These are phyloP conservation scores for Eupithecia tripunctaria DNA, from an alignment of 2,888 invertebrate genomes.

Conservation along the genomic window DNA sequence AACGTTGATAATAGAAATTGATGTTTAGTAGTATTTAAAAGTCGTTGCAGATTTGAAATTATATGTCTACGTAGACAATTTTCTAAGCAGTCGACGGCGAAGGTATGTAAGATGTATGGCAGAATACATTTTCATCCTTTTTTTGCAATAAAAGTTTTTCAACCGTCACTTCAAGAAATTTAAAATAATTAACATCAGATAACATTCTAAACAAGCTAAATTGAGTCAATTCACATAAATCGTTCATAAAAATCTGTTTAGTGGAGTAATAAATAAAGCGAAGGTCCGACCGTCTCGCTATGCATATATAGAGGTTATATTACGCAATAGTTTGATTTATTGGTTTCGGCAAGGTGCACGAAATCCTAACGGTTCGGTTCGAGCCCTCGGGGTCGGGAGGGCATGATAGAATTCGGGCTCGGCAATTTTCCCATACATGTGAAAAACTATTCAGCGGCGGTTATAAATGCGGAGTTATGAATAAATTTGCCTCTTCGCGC, in stretches of 20 bases:
- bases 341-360: slow-evolving; percentile 80
- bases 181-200: slow-evolving; percentile 48
- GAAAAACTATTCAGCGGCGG: slow-evolving; percentile 75
- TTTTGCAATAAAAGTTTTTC: slow-evolving; percentile 29
- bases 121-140: background rate
- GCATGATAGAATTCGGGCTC: slow-evolving; percentile 76
- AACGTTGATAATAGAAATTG: background rate
- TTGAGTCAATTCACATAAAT: slow-evolving; percentile 61
- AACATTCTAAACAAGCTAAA: slow-evolving; percentile 53
- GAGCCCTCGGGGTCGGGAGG: slow-evolving; percentile 61
- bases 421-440: slow-evolving; percentile 76
- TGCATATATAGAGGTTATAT: slow-evolving; percentile 80
- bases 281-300: slow-evolving; percentile 65
- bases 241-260: slow-evolving; percentile 73
- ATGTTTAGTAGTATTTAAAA: background rate
- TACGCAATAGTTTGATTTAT: slow-evolving; percentile 83
- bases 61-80: too few relatives aligned
- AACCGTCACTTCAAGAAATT: slow-evolving; percentile 46
- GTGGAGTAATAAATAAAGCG: slow-evolving; percentile 76
- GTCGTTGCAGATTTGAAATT: too few relatives aligned
- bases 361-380: slow-evolving; percentile 71
- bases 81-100: too few relatives aligned
- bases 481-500: slow-evolving; percentile 74
- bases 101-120: too few relatives aligned
- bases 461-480: slow-evolving; percentile 81